Conservation (phyloP, 2,797 vertebrate species). For the Clarias laeviceps region DNA sequence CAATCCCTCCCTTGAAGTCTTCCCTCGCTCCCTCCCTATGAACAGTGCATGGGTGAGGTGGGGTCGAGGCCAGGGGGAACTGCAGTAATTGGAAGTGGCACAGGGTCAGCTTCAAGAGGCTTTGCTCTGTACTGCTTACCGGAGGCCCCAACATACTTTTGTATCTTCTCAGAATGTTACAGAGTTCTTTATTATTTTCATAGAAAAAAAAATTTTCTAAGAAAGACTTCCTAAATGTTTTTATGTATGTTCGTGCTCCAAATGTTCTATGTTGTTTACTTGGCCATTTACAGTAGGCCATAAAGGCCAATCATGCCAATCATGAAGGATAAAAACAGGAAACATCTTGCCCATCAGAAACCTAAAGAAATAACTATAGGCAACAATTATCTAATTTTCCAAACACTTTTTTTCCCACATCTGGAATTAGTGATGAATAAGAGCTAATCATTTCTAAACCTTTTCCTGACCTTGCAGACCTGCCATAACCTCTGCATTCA, state of each 20-base stretch:
- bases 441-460: not conserved
- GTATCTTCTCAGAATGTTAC: not conserved
- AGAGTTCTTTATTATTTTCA: not conserved
- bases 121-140: not conserved
- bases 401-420: not conserved
- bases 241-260: not conserved
- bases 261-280: not conserved
- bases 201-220: not conserved
- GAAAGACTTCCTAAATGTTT: not conserved
- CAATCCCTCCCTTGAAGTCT: conserved; percentile 48
- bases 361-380: not conserved
- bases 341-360: not conserved
- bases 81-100: conserved; percentile 11
- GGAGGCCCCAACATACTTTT: not conserved
- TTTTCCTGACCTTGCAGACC: not conserved
- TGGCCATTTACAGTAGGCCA: too few relatives aligned
- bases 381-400: not conserved
- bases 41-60: conserved; percentile 24
- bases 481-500: not conserved
- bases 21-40: conserved; percentile 29
- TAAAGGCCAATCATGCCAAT: not conserved
- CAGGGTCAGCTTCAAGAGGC: not conserved
- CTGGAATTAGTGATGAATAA: not conserved
- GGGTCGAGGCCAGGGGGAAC: conserved; percentile 11
- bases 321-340: not conserved